Percentiles rank a stretch among this genome's conserved stretches.
phyloP scores from a whole-genome alignment of 2,113 vertebrate genomes.

The Zapus hudsonius region DNA sequence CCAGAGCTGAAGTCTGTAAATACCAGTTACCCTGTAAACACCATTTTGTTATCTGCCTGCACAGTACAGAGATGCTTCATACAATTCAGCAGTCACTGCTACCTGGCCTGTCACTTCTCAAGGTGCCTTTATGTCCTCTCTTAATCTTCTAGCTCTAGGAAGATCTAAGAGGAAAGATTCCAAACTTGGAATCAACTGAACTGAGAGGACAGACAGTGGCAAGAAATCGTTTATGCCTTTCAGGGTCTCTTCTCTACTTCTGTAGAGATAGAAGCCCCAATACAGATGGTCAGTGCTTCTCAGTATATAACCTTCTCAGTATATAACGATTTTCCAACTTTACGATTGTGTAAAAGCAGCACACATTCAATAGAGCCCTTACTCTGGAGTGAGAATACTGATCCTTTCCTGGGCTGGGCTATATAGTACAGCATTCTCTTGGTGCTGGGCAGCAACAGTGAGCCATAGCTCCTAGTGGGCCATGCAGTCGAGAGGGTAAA shows the following conservation, averaged over 20 bases:
- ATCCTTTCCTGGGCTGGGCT: background rate
- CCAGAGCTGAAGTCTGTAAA: background rate
- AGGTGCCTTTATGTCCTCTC: slow-evolving; percentile 10
- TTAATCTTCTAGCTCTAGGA: slow-evolving; percentile 4
- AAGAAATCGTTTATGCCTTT: background rate
- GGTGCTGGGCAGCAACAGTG: background rate
- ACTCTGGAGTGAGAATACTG: background rate
- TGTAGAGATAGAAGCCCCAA: background rate
- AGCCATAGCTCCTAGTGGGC: background rate
- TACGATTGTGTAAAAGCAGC: background rate
- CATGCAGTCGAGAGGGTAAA: background rate
- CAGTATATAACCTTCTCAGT: background rate
- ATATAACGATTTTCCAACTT: background rate
- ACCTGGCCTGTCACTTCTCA: slow-evolving; percentile 29
- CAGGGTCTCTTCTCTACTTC: background rate
- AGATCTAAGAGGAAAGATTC: slow-evolving; percentile 21
- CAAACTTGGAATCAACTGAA: background rate
- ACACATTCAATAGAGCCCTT: background rate
- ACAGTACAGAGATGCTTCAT: background rate
- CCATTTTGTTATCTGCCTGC: background rate
- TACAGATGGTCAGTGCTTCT: background rate
- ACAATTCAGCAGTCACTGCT: background rate
- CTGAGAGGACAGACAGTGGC: background rate
- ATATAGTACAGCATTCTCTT: background rate
- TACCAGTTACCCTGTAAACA: background rate